Conservation (phyloP, 92 coral and sea anemone species). For the Ricordea florida region DNA sequence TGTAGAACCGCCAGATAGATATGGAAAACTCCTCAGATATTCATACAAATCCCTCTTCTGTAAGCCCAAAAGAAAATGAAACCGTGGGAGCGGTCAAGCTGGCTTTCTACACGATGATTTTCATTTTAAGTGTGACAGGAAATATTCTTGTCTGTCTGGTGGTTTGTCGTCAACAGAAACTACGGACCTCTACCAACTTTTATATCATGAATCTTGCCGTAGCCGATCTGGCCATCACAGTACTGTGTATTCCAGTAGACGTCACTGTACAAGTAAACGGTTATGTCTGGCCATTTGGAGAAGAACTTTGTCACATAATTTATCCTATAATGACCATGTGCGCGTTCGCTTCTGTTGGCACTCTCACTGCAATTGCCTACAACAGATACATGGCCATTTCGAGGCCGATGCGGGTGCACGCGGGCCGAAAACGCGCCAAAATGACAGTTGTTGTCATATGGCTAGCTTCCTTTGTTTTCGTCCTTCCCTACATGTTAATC, state of each 20-base stretch:
- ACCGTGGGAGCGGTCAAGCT: slow-evolving; percentile 51
- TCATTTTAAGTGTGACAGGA: slow-evolving; percentile 64
- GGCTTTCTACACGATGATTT: slow-evolving; percentile 52
- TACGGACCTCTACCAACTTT: slow-evolving; percentile 85
- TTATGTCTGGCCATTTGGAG: slow-evolving; percentile 84
- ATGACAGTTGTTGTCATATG: slow-evolving; percentile 60
- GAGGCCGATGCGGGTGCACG: slow-evolving; percentile 72
- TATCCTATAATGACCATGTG: slow-evolving; percentile 90
- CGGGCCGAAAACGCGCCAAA: slow-evolving; percentile 68
- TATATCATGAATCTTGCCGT: slow-evolving; percentile 79
- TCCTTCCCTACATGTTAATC: slow-evolving; percentile 63
- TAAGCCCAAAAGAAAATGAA: not conserved
- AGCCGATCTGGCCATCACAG: slow-evolving; percentile 78
- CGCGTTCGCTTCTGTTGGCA: slow-evolving; percentile 85
- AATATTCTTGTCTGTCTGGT: slow-evolving; percentile 80
- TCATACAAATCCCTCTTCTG: not conserved
- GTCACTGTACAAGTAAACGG: slow-evolving; percentile 71
- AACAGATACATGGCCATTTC: slow-evolving; percentile 78
- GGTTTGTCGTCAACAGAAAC: slow-evolving; percentile 74
- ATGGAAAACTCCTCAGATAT: slow-evolving; percentile 7
- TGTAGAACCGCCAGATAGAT: too few species aligned
- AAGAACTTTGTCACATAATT: slow-evolving; percentile 65
- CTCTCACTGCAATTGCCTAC: slow-evolving; percentile 80
- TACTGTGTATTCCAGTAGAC: slow-evolving; percentile 85
- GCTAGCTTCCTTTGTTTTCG: slow-evolving; percentile 55